Base-by-base conservation (phyloP, 2,888 invertebrate genomes). In the Meliscaeva auricollis region DNA sequence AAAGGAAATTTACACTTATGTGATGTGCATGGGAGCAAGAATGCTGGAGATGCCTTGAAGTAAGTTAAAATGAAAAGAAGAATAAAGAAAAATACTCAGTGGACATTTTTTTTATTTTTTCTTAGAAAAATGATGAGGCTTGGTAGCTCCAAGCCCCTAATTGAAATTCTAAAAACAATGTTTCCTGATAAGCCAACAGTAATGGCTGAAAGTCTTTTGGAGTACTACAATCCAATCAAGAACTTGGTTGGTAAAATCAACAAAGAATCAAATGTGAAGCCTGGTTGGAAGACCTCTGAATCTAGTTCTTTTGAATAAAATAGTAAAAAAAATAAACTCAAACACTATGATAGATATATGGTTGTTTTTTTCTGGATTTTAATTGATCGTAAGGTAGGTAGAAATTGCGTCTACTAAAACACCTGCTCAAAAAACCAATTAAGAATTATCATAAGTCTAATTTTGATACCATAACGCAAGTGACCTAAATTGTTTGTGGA, bases 21-120 rank as follows among this genome's bases (percentile, higher is more conserved):
- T 90, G 97, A 98, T 89, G 97, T 98, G 89, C 96, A 96, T 91
- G 93, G 95, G 88, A 97, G 95, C 88, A 93, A 93, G 3, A 94
- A 94, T 48, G 97, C 97, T 60, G 98, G 98, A 75, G 94, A 95
- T 87, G 93, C 94, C 11, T 90, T 96, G 1, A 93, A 94, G 90
- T 90, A 64, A 54, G 87, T 52, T 11, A 44, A 13, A 5, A n/a
- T n/a, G 7, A 41, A 2, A 7, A 13, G 13, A 44, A 44, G n/a
- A n/a, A n/a, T n/a, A n/a, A n/a, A n/a, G n/a, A n/a, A n/a, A n/a
- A n/a, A n/a, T n/a, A n/a, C n/a, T 41, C 2, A 11, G 6, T 5
- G n/a, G n/a, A n/a, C n/a, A n/a, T 13, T 46, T n/a, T 22, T 54
- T n/a, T 52, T 32, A 3, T 15, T 38, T 22, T 68, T 11, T 17